These are phyloP conservation scores for Lepidurus apus DNA, from an alignment of 1,140 invertebrate species.

Conservation along the genomic window DNA sequence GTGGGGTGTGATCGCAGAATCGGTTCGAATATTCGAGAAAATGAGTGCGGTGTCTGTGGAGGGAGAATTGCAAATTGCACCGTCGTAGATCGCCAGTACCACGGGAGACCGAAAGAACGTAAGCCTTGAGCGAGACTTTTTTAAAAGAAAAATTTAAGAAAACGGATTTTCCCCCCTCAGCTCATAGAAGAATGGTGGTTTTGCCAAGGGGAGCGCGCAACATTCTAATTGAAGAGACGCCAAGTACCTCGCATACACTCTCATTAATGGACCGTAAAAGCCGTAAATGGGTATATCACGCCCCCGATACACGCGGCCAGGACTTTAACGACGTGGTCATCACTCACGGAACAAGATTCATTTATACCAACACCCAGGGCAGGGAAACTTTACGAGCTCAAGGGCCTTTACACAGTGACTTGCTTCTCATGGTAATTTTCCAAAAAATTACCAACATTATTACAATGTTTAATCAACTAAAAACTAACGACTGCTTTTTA, in stretches of 20 bases:
- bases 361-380: conserved; percentile 48
- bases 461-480: conserved; percentile 20
- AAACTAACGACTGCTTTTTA: conserved; percentile 6
- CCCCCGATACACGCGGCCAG: neutral
- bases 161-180: neutral
- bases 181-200: conserved; percentile 26
- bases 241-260: conserved; percentile 41
- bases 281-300: conserved; percentile 29
- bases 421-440: conserved; percentile 54
- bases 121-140: conserved; percentile 35
- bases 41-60: conserved; percentile 64
- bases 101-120: conserved; percentile 52
- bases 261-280: conserved; percentile 31
- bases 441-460: neutral
- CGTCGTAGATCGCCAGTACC: conserved; percentile 45
- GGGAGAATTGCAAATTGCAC: conserved; percentile 60
- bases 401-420: conserved; percentile 53
- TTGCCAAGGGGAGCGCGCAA: conserved; percentile 35
- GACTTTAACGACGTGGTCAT: conserved; percentile 39
- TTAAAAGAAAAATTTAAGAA: neutral
- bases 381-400: conserved; percentile 50
- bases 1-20: conserved; percentile 65
- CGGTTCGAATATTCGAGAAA: conserved; percentile 52
- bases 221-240: conserved; percentile 40
- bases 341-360: conserved; percentile 52